Percentiles rank a stretch among this genome's conserved stretches.
These are phyloP conservation scores for Lydus trimaculatus DNA, from an alignment of 2,888 invertebrate species.

Conservation along the genomic window DNA sequence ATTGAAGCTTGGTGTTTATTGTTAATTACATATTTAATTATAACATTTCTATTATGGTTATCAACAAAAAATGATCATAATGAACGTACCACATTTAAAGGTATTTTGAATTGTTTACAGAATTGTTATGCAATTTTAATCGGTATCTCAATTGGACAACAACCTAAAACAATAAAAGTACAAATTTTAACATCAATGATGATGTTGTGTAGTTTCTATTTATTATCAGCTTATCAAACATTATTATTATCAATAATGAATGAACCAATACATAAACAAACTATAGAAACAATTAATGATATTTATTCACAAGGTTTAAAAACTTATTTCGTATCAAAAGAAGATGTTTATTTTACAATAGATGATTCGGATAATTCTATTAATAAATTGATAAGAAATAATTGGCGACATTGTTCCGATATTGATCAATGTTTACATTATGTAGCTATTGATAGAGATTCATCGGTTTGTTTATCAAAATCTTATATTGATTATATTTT, in stretches of 20 bases:
- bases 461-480: constrained; percentile 40
- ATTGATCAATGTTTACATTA: constrained; percentile 12
- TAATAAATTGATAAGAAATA: constrained; percentile 17
- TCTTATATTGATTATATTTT: constrained; percentile 42
- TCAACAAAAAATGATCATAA: background rate
- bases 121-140: constrained; percentile 30
- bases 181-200: constrained; percentile 35
- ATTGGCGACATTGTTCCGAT: constrained; percentile 15
- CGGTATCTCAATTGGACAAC: constrained; percentile 30
- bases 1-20: constrained; percentile 1
- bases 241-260: constrained; percentile 21
- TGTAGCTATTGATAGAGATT: constrained; percentile 14
- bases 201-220: constrained; percentile 35
- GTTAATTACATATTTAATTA: constrained; percentile 7
- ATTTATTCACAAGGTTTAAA: constrained; percentile 2
- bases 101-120: constrained; percentile 25
- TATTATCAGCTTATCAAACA: constrained; percentile 34
- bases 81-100: constrained; percentile 27
- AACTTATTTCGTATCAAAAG: background rate
- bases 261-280: background rate
- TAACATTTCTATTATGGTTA: constrained; percentile 12
- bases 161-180: constrained; percentile 29
- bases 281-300: constrained; percentile 11
- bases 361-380: background rate
- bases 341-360: background rate